Conservation (phyloP, 1,140 invertebrate genomes). For the Popillia japonica region DNA sequence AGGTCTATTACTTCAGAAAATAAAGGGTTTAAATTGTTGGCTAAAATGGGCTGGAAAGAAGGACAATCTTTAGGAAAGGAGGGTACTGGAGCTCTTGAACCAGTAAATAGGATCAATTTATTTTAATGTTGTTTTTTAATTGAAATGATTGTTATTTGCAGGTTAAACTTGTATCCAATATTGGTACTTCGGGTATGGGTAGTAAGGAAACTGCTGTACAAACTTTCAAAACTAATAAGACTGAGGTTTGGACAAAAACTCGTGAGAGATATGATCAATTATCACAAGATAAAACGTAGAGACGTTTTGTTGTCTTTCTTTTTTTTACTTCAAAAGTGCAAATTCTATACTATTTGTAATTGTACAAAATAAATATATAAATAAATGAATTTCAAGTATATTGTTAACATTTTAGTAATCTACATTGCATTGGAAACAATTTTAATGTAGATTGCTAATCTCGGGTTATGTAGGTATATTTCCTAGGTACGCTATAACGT, state of each 20-base stretch:
- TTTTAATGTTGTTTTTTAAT: neutral
- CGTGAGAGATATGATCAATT: slow-evolving; percentile 60
- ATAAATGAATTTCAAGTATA: no score
- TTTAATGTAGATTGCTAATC: no score
- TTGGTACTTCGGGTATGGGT: slow-evolving; percentile 53
- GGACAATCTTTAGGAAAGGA: slow-evolving; percentile 85
- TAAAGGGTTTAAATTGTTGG: slow-evolving; percentile 87
- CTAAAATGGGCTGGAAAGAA: slow-evolving; percentile 93
- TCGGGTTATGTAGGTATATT: no score
- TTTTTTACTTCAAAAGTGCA: neutral
- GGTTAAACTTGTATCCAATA: slow-evolving; percentile 50
- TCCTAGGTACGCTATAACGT: no score
- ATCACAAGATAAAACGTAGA: neutral
- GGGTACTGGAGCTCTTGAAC: slow-evolving; percentile 73
- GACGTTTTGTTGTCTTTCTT: neutral
- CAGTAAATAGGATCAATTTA: slow-evolving; percentile 70
- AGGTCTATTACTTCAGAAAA: slow-evolving; percentile 81
- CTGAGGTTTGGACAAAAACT: slow-evolving; percentile 59
- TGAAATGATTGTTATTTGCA: neutral
- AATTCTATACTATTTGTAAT: no score
- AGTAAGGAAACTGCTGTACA: slow-evolving; percentile 34
- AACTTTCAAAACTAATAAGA: slow-evolving; percentile 56
- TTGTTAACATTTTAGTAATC: no score
- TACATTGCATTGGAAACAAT: no score
- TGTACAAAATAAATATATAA: no score